phyloP scores from a whole-genome alignment of 2,888 invertebrate genomes.

The Harpalus rubripes region DNA sequence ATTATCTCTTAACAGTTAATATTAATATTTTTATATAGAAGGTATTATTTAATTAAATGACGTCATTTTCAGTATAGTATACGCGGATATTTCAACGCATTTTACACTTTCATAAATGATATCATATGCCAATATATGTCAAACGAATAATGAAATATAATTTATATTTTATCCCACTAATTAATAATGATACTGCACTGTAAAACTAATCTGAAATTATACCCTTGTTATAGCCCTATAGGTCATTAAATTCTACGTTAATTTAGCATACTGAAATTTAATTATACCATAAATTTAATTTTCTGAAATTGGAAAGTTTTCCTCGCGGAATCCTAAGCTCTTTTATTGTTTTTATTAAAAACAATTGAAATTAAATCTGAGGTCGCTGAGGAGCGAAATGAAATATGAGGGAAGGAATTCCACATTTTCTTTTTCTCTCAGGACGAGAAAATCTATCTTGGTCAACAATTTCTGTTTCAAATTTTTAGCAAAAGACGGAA shows the following conservation, averaged over 20 bases:
- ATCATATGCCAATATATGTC: neutral
- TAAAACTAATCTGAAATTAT: conserved; percentile 3
- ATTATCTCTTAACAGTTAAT: no score
- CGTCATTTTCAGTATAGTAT: neutral
- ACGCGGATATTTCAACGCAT: neutral
- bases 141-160: neutral
- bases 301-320: neutral
- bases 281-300: neutral
- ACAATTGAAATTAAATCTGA: conserved; percentile 10
- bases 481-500: neutral
- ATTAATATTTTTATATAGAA: no score
- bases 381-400: neutral
- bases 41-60: no score
- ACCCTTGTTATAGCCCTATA: neutral
- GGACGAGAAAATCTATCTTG: neutral
- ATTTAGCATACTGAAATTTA: neutral
- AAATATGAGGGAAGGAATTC: conserved; percentile 2
- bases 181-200: neutral
- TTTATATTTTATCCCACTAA: neutral
- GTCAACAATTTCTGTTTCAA: neutral
- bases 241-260: neutral
- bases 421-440: neutral
- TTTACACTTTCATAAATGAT: neutral
- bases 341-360: conserved; percentile 2
- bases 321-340: neutral